Base-by-base conservation (phyloP, 1,140 invertebrate genomes). In the Neelides sp. region DNA sequence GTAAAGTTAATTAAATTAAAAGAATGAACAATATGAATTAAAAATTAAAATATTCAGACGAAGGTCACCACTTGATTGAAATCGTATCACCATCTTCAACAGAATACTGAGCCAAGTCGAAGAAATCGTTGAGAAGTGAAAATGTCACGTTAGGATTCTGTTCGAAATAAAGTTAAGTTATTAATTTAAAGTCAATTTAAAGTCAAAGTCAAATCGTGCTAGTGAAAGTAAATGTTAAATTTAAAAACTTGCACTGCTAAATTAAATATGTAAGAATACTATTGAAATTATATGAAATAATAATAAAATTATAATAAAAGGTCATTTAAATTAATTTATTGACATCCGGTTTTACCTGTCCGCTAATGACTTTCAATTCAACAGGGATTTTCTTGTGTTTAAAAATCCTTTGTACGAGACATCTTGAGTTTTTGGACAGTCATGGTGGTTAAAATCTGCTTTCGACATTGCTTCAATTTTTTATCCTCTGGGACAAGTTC, bases 81-180 rank as follows among this genome's bases (percentile, higher is more conserved):
- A 92, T 78, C 45, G 73, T 78, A 69, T 92, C 85, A 47, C 82
- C 82, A 61, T 83, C 77, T 71, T 88, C 82, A 28, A 92, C 70
- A 0, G 85, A 88, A 69, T 83, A 93, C 67, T 80, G 89, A 52
- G 76, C 75, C 26, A 93, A 65, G 58, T 83, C 77, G 66, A 85
- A 82, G 48, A 84, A 75, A 46, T 78, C 76, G 65, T 89, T 89
- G 53, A 88, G 82, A 45, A 91, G 64, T 53, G 71, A 70, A 61
- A 88, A 80, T 65, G 82, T 75, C 28, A 79, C 72, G 27, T 77
- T 73, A 4, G 76, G 74, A 54, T 79, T 65, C 75, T 80, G 62
- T 39, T 73, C 70, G 49, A 58, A 41, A 59, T 59, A 54, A 55
- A 51, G n/a, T n/a, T n/a, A n/a, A n/a, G n/a, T n/a, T n/a, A n/a